Conservation (phyloP, 2,888 invertebrate species). For the Agapostemon virescens region DNA sequence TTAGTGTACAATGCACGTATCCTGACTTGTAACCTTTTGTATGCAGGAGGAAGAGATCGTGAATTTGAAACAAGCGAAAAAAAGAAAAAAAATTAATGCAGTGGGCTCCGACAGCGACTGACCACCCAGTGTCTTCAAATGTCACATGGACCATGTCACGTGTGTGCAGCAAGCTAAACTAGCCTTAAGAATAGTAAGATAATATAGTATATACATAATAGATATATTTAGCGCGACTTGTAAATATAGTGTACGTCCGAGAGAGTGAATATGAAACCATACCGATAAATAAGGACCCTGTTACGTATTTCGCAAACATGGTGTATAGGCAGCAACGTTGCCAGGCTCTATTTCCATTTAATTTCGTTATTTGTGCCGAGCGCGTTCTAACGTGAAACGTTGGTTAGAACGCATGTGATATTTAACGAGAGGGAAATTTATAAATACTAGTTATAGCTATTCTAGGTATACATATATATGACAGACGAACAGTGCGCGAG, state of each 20-base stretch:
- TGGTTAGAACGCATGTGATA: constrained; percentile 45
- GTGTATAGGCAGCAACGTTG: constrained; percentile 61
- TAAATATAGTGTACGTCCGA: constrained; percentile 66
- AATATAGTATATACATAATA: constrained; percentile 74
- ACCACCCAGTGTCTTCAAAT: constrained; percentile 82
- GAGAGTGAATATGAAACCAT: constrained; percentile 61
- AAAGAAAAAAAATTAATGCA: constrained; percentile 88
- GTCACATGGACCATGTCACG: constrained; percentile 77
- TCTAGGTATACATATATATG: constrained; percentile 50
- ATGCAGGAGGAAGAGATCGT: constrained; percentile 93
- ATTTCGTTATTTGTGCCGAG: constrained; percentile 50
- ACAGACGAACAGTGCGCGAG: constrained; percentile 44
- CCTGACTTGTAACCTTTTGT: constrained; percentile 61
- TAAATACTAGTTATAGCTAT: constrained; percentile 56
- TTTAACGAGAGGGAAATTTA: constrained; percentile 47
- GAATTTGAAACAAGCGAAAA: constrained; percentile 94
- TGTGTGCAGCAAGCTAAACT: constrained; percentile 78
- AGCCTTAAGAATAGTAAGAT: constrained; percentile 78
- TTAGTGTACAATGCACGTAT: neutral
- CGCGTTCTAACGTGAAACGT: constrained; percentile 42
- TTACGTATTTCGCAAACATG: constrained; percentile 57
- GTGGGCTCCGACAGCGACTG: constrained; percentile 96
- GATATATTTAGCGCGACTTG: constrained; percentile 68
- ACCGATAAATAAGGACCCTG: constrained; percentile 51
- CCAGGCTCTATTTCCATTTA: constrained; percentile 59